Conservation (phyloP, 1,140 invertebrate genomes). For the Maniola jurtina region DNA sequence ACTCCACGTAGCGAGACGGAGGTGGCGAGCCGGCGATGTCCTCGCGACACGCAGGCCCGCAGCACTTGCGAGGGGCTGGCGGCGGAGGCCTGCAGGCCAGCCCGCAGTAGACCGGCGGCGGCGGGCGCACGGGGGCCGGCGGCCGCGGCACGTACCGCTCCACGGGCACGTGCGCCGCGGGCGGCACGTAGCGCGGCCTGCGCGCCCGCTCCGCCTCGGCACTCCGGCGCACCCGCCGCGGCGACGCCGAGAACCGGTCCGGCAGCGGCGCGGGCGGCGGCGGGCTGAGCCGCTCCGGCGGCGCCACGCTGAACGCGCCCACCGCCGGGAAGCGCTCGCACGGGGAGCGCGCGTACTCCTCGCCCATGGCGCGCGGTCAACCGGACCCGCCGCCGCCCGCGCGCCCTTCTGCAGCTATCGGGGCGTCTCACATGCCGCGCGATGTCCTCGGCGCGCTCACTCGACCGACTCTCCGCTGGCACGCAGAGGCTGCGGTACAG, state of each 20-base stretch:
- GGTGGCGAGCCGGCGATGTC: conserved; percentile 73
- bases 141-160: conserved; percentile 84
- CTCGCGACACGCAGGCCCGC: conserved; percentile 76
- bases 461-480: conserved; percentile 44
- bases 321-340: conserved; percentile 78
- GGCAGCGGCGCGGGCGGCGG: conserved; percentile 73
- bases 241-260: conserved; percentile 78
- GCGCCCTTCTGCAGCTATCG: conserved; percentile 51
- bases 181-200: conserved; percentile 80
- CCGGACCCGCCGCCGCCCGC: conserved; percentile 70
- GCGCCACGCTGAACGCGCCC: conserved; percentile 77
- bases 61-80: conserved; percentile 76
- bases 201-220: conserved; percentile 75
- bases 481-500: conserved; percentile 52
- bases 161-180: conserved; percentile 84
- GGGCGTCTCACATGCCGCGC: conserved; percentile 65
- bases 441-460: conserved; percentile 58
- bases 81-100: conserved; percentile 78
- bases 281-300: conserved; percentile 73
- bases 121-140: conserved; percentile 78
- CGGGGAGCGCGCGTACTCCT: conserved; percentile 78
- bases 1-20: conserved; percentile 77
- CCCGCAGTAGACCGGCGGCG: conserved; percentile 70
- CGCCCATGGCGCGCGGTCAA: conserved; percentile 69
- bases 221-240: conserved; percentile 72